Conservation (phyloP, 2,888 invertebrate species). For the Danaus chrysippus region DNA sequence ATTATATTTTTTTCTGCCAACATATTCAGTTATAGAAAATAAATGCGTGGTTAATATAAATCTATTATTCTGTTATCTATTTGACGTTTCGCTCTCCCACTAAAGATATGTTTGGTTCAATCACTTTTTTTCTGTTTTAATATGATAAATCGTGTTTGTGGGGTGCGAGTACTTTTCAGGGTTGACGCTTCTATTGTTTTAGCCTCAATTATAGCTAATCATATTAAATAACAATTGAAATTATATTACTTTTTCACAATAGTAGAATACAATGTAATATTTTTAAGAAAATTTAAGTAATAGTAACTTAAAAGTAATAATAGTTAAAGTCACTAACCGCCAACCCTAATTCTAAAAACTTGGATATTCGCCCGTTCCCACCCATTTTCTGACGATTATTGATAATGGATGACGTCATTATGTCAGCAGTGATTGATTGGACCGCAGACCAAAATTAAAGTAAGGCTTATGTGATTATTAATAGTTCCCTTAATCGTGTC, state of each 20-base stretch:
- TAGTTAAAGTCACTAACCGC: constrained; percentile 14
- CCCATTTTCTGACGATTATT: constrained; percentile 74
- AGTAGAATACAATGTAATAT: not conserved
- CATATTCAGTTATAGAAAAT: too few species aligned
- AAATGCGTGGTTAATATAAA: too few species aligned
- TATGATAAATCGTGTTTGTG: too few species aligned
- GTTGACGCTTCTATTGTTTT: too few species aligned
- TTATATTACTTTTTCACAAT: not conserved
- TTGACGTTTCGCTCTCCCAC: too few species aligned
- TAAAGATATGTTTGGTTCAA: too few species aligned
- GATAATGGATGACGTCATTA: constrained; percentile 78
- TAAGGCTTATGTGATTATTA: constrained; percentile 4
- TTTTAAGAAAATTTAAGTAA: not conserved
- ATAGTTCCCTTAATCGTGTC: constrained; percentile 7
- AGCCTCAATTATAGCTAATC: too few species aligned
- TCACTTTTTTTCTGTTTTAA: too few species aligned
- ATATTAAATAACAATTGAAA: too few species aligned
- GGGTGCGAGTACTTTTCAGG: too few species aligned
- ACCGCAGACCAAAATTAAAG: constrained; percentile 40
- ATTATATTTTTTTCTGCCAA: too few species aligned
- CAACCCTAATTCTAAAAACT: constrained; percentile 43
- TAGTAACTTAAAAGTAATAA: not conserved
- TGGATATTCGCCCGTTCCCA: constrained; percentile 66
- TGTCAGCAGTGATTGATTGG: constrained; percentile 74
- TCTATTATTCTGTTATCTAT: too few species aligned